Evolutionary conservation across 2,888 invertebrate species (phyloP).

Genomic region (Xanthia togata): DNA sequence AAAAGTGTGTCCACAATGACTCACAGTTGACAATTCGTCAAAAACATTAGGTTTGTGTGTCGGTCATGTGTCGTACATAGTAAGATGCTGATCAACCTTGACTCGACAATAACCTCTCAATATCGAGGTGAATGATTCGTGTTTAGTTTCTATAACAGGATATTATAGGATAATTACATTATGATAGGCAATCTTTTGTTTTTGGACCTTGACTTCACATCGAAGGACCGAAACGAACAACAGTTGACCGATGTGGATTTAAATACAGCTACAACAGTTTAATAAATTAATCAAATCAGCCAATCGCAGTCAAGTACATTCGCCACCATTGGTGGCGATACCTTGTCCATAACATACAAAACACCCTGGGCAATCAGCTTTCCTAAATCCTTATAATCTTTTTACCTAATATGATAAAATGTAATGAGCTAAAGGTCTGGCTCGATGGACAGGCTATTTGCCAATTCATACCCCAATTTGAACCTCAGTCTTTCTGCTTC

Average conservation of each 20-base stretch:
- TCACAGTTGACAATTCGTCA: slow-evolving; percentile 69
- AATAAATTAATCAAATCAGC: neutral
- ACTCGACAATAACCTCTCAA: slow-evolving; percentile 70
- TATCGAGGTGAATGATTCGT: slow-evolving; percentile 75
- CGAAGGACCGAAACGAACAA: neutral
- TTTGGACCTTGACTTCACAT: slow-evolving; percentile 32
- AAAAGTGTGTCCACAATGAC: slow-evolving; percentile 45
- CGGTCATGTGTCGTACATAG: slow-evolving; percentile 73
- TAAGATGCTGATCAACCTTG: slow-evolving; percentile 76
- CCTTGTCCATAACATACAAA: neutral
- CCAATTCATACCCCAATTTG: neutral
- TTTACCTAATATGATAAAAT: neutral
- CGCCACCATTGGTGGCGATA: neutral
- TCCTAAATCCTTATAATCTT: neutral
- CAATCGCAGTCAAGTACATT: neutral
- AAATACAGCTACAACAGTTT: neutral
- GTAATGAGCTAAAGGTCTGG: neutral
- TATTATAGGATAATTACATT: slow-evolving; percentile 57
- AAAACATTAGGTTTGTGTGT: slow-evolving; percentile 77
- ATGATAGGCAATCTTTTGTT: slow-evolving; percentile 45
- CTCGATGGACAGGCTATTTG: neutral
- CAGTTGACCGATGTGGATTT: neutral
- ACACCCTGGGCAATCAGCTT: neutral
- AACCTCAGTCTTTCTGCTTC: neutral
- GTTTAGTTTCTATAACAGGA: slow-evolving; percentile 70